Percentiles rank a stretch among this genome's conserved stretches.
phyloP scores from a whole-genome alignment of 1,140 invertebrate genomes.

The Branchinecta lindahli region DNA sequence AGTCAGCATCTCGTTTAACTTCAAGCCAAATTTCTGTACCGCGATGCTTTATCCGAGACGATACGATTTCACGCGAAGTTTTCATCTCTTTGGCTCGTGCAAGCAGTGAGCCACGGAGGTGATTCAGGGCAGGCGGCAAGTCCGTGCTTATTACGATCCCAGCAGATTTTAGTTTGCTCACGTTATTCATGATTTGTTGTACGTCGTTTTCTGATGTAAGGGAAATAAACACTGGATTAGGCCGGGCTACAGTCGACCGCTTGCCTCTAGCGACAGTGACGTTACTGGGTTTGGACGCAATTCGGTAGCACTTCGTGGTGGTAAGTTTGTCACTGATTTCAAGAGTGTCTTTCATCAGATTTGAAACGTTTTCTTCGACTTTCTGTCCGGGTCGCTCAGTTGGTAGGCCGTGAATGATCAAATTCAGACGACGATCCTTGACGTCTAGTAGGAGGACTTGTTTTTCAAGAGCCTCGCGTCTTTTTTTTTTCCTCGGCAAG shows the following conservation, averaged over 20 bases:
- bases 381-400: not conserved
- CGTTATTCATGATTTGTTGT: too few relatives aligned
- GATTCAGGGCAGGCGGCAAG: not conserved
- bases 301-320: not conserved
- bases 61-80: not conserved
- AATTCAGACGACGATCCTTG: not conserved
- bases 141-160: not conserved
- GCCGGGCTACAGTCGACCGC: not conserved
- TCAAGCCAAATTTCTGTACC: too few relatives aligned
- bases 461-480: not conserved
- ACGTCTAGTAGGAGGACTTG: not conserved
- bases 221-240: not conserved
- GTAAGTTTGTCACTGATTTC: too few relatives aligned
- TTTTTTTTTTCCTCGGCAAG: not conserved
- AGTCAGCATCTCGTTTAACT: too few relatives aligned
- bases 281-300: not conserved
- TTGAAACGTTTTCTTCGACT: not conserved
- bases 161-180: not conserved
- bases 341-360: not conserved
- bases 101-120: not conserved
- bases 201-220: not conserved
- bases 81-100: not conserved
- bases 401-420: constrained; percentile 4
- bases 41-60: too few relatives aligned
- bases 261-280: not conserved